Base-by-base conservation (phyloP, 2,797 vertebrate species). In the Toxotes lorentzi region DNA sequence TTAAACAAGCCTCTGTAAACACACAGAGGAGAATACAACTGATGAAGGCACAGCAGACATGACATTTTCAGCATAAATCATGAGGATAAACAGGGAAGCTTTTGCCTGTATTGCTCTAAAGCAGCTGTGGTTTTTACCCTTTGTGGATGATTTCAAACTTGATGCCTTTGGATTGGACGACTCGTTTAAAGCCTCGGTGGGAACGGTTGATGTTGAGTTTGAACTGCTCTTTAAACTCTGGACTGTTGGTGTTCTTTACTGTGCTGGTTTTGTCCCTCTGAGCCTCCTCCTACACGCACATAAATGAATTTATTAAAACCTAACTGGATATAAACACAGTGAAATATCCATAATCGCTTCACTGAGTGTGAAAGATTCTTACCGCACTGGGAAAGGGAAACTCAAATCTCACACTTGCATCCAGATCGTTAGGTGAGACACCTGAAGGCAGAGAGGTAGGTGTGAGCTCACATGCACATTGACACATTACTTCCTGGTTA, bases 101-200 rank as follows among this genome's bases (percentile, higher is more conserved):
- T 58, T 23, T 40, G 23, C 5, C 2, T 14, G 1, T 7, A 5
- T 3, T 27, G 53, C 5, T 23, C 0, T n/a, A 38, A 43, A 62
- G 57, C 19, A 12, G 3, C 16, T 19, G 10, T 19, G 5, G 21
- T 62, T 17, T 77, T 93, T 88, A 98, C 97, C 97, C 97, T 82
- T 97, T 98, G 88, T 97, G 97, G 50, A 96, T 67, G 78, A 98
- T 89, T 89, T 98, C 97, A 40, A 98, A 96, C 90, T 97, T 98
- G 91, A 98, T 92, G 80, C 97, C 96, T 91, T 97, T 98, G 75
- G 95, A 94, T 77, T 97, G 97, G n/a, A 97, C 81, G 21, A 96
- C 94, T 50, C 97, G 94, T 78, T 96, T 96, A 77, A 98, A 97
- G 56, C 93, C 95, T 3, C 97, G 86, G 86, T 97, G 96, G 14